phyloP scores from a whole-genome alignment of 35 echinoderm and acorn worm species.

The Ptychodera flava region DNA sequence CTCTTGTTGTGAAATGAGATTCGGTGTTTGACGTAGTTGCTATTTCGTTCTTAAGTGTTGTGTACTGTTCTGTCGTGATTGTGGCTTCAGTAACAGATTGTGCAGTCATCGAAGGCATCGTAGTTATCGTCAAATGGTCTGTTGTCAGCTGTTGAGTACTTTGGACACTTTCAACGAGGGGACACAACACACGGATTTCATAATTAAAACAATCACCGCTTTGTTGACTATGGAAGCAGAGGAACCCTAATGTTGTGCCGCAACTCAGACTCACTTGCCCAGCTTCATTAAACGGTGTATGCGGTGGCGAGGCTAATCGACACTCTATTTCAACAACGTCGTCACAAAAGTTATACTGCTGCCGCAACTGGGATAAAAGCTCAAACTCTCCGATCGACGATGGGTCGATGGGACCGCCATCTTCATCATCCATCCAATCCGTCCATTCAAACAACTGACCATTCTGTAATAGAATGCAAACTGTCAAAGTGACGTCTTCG shows the following conservation, averaged over 20 bases:
- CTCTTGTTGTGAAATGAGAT: too few relatives aligned
- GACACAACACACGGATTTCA: background rate
- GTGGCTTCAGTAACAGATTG: too few relatives aligned
- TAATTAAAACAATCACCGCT: background rate
- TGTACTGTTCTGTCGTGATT: too few relatives aligned
- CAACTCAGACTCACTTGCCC: background rate
- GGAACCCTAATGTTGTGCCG: background rate
- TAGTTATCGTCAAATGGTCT: too few relatives aligned
- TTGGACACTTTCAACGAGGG: background rate
- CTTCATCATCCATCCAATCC: slow-evolving; percentile 14
- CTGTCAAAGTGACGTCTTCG: too few relatives aligned
- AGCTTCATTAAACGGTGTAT: background rate
- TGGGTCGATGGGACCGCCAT: background rate
- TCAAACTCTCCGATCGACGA: slow-evolving; percentile 6
- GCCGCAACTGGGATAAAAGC: background rate
- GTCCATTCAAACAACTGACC: background rate
- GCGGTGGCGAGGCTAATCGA: background rate
- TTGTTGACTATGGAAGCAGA: background rate
- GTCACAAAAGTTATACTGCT: slow-evolving; percentile 11
- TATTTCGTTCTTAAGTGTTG: too few relatives aligned
- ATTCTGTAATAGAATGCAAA: too few relatives aligned
- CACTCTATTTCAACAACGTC: slow-evolving; percentile 1
- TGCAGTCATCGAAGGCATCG: too few relatives aligned
- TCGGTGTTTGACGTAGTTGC: too few relatives aligned
- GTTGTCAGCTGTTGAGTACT: too few relatives aligned